A percentile compares a stretch with the other conserved stretches of the same genome.
These are phyloP conservation scores for Enteromius mattozi DNA, from an alignment of 2,797 vertebrate genomes.

Conservation along the genomic window DNA sequence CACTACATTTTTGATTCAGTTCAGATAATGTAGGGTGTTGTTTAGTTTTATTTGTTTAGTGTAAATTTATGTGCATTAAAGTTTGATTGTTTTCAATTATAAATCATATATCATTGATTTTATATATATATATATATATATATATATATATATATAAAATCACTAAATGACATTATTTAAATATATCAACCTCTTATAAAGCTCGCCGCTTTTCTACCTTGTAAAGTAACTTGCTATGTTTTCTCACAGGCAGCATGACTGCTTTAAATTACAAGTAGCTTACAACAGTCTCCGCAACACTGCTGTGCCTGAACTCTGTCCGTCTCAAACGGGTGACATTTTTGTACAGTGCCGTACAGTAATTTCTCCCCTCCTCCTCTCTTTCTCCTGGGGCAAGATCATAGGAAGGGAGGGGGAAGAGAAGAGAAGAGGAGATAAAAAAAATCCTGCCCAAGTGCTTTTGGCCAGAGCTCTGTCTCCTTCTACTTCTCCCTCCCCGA, in stretches of 20 bases:
- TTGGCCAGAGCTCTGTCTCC: constrained; percentile 62
- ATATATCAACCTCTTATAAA: background rate
- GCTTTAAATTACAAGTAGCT: background rate
- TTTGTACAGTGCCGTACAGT: constrained; percentile 55
- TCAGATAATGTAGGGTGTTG: background rate
- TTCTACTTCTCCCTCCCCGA: constrained; percentile 62
- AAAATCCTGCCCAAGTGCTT: constrained; percentile 70
- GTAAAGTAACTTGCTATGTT: background rate
- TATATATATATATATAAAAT: background rate
- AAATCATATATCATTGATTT: background rate
- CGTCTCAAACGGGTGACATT: constrained; percentile 54
- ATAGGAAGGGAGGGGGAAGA: constrained; percentile 67
- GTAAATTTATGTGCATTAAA: background rate
- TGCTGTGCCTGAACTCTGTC: constrained; percentile 28
- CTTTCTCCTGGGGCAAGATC: constrained; percentile 77
- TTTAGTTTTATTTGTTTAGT: background rate
- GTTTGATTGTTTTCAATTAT: background rate
- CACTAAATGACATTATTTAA: background rate
- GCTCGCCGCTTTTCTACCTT: background rate
- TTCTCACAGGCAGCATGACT: background rate
- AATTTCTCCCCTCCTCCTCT: constrained; percentile 57
- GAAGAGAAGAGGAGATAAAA: constrained; percentile 71
- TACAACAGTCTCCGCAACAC: background rate
- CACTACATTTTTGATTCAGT: background rate
- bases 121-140: no score